Percentiles rank a stretch among this genome's conserved stretches.
These are phyloP conservation scores for Taxidea taxus DNA, from an alignment of 2,113 vertebrate genomes.

Conservation along the genomic window DNA sequence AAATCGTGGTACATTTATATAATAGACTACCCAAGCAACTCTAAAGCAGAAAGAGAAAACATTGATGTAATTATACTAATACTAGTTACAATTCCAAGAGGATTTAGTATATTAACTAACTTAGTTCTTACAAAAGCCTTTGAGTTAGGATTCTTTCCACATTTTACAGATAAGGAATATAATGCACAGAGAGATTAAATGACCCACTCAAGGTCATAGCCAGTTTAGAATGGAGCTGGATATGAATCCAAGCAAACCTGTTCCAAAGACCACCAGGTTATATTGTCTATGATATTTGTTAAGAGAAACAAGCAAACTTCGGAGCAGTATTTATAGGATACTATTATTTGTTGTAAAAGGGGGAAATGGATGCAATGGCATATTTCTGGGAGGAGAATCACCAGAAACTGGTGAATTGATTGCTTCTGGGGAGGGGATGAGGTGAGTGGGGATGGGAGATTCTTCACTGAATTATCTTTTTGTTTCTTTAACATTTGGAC, in stretches of 20 bases:
- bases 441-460: not conserved
- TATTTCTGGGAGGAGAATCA: not conserved
- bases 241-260: not conserved
- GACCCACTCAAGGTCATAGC: not conserved
- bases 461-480: not conserved
- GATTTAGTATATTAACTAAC: not conserved
- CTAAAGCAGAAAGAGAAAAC: conserved; percentile 8
- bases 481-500: not conserved
- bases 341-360: not conserved
- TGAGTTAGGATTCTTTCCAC: not conserved
- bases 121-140: not conserved
- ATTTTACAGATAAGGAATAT: not conserved
- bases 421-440: not conserved
- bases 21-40: not conserved
- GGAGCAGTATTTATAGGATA: not conserved
- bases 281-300: not conserved
- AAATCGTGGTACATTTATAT: not conserved
- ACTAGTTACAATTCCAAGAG: not conserved
- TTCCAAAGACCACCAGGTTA: not conserved
- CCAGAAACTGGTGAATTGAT: not conserved
- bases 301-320: not conserved
- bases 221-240: not conserved
- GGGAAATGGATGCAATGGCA: not conserved
- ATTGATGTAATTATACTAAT: not conserved
- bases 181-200: not conserved